phyloP scores from a whole-genome alignment of 2,113 vertebrate species.

The Romanogobio albipinnatus region DNA sequence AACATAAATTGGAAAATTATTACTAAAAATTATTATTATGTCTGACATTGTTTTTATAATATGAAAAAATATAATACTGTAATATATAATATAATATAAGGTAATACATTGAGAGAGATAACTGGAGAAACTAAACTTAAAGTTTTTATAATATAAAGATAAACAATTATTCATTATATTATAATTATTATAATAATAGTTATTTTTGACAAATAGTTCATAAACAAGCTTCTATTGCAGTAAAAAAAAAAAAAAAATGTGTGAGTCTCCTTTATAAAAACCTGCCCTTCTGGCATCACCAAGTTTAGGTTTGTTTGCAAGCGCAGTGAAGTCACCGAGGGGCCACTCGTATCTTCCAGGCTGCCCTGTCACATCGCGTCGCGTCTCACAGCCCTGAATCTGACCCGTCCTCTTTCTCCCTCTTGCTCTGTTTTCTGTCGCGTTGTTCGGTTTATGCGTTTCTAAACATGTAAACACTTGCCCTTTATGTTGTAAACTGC shows the following conservation, averaged over 20 bases:
- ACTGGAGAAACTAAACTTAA: too few species aligned
- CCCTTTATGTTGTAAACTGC: not conserved
- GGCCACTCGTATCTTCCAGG: constrained; percentile 71
- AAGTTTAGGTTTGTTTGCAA: constrained; percentile 63
- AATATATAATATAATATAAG: too few species aligned
- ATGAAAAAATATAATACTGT: too few species aligned
- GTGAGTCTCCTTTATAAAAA: not conserved
- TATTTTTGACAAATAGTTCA: not conserved
- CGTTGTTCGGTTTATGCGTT: not conserved
- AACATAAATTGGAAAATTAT: too few species aligned
- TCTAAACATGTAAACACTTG: not conserved
- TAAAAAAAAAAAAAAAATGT: not conserved
- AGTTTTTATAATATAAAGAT: not conserved
- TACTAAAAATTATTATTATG: too few species aligned
- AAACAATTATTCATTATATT: too few species aligned
- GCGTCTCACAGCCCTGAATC: not conserved
- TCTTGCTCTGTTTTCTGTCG: not conserved
- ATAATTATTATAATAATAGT: too few species aligned
- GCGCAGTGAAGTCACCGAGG: constrained; percentile 72
- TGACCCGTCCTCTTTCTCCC: not conserved
- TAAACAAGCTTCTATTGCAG: not conserved
- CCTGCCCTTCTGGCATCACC: constrained; percentile 23
- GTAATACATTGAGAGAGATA: too few species aligned
- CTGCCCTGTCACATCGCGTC: constrained; percentile 69
- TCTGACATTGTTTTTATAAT: not conserved